phyloP scores from a whole-genome alignment of 2,113 vertebrate species.

The Eulemur rufifrons region DNA sequence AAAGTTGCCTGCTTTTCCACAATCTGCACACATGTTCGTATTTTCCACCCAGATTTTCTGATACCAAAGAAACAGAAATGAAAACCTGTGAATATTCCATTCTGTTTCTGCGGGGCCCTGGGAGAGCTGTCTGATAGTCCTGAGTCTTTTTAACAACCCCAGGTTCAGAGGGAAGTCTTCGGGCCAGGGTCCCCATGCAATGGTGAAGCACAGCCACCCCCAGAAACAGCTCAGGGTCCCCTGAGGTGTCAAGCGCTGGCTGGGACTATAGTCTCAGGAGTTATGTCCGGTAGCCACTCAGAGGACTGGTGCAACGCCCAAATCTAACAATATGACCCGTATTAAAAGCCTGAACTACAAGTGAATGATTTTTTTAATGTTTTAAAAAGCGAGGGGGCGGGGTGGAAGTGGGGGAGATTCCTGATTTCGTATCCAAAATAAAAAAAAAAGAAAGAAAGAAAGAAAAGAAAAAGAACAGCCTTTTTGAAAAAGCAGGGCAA shows the following conservation, averaged over 20 bases:
- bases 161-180: too few relatives aligned
- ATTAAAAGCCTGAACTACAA: background rate
- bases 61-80: background rate
- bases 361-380: background rate
- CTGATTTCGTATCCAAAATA: background rate
- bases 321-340: accelerated
- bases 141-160: accelerated
- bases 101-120: background rate
- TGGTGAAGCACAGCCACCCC: accelerated
- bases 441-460: too few relatives aligned
- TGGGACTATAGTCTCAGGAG: background rate
- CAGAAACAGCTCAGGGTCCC: accelerated
- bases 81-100: accelerated
- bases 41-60: background rate
- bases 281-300: accelerated
- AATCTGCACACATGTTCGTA: background rate
- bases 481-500: background rate
- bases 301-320: accelerated
- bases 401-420: too few relatives aligned
- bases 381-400: background rate
- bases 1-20: background rate
- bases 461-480: background rate
- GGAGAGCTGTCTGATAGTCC: accelerated
- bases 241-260: background rate
- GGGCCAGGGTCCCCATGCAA: accelerated